Base-by-base conservation (phyloP, 2,113 vertebrate species). In the Orthonyx spaldingii region DNA sequence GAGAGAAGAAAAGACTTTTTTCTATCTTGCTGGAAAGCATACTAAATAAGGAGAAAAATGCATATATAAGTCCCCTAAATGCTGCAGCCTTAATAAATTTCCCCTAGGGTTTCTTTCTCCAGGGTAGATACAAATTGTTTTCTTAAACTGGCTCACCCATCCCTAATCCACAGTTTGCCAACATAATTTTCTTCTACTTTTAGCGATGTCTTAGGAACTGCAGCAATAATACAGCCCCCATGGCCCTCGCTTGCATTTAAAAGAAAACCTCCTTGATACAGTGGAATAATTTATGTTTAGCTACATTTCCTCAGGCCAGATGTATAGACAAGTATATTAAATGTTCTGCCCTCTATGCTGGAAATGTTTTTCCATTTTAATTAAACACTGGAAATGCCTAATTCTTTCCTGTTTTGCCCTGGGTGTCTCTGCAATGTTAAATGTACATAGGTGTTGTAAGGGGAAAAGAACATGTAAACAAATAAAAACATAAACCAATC, bases 81-180 rank as follows among this genome's bases (percentile, higher is more conserved):
- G 65, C 71, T 87, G 12, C 46, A 92, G 23, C 39, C 23, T 94
- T 85, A 96, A 94, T 94, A 84, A 96, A 93, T 42, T 94, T 90
- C 52, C 84, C 95, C 78, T 70, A 70, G 84, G 87, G 75, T 94
- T 96, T 95, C 41, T 66, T 32, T 87, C 88, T 94, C 93, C 57
- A 91, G 84, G 81, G 84, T 88, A 90, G 80, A 91, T 66, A 63
- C 23, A 96, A 83, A 94, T 84, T 96, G 86, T 95, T 96, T 97
- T 96, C 78, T 89, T 90, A 89, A 92, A 96, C 83, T 88, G 88
- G 52, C 69, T 91, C 61, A 85, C 35, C 84, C 55, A 86, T 85
- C 33, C 53, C 49, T 94, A 68, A 92, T 95, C 37, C 87, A 78
- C 35, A 60, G 22, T 94, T 97, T 96, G 56, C 86, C 47, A 72